These are phyloP conservation scores for Galbula dea DNA, from an alignment of 2,113 vertebrate genomes.

Conservation along the genomic window DNA sequence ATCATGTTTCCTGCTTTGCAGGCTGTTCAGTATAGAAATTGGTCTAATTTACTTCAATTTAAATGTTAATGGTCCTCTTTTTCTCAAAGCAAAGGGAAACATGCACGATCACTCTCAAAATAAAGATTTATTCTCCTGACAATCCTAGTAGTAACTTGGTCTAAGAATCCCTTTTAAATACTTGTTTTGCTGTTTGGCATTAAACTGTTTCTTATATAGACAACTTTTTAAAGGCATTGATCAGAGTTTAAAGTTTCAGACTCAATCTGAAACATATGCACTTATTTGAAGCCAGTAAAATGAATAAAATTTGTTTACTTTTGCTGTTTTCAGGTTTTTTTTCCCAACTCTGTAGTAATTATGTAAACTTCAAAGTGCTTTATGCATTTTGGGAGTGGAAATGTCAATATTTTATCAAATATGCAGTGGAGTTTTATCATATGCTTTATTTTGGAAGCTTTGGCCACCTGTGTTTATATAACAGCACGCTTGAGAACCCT, in stretches of 20 bases:
- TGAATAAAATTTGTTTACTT: not conserved
- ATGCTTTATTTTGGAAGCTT: not conserved
- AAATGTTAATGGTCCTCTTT: constrained; percentile 49
- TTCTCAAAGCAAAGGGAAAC: not conserved
- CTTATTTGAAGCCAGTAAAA: not conserved
- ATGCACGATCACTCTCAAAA: constrained; percentile 10
- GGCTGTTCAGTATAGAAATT: not conserved
- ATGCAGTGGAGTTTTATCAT: not conserved
- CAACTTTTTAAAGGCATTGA: not conserved
- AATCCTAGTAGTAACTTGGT: constrained; percentile 1
- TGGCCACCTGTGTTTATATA: not conserved
- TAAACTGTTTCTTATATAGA: not conserved
- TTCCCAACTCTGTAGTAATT: not conserved
- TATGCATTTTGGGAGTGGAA: not conserved
- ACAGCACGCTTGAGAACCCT: not conserved
- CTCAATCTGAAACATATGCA: not conserved
- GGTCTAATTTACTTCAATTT: constrained; percentile 58
- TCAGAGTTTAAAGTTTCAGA: not conserved
- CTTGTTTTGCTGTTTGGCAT: not conserved
- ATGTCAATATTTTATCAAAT: not conserved
- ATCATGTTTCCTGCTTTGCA: constrained; percentile 38
- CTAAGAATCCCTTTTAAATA: not conserved
- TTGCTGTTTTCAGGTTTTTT: not conserved
- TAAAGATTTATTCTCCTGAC: constrained; percentile 14
- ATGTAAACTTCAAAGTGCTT: not conserved